Evolutionary conservation across 2,113 vertebrate species (phyloP), one percentile per base, ranked within the genome.

Genomic region (Heptranchias perlo): DNA sequence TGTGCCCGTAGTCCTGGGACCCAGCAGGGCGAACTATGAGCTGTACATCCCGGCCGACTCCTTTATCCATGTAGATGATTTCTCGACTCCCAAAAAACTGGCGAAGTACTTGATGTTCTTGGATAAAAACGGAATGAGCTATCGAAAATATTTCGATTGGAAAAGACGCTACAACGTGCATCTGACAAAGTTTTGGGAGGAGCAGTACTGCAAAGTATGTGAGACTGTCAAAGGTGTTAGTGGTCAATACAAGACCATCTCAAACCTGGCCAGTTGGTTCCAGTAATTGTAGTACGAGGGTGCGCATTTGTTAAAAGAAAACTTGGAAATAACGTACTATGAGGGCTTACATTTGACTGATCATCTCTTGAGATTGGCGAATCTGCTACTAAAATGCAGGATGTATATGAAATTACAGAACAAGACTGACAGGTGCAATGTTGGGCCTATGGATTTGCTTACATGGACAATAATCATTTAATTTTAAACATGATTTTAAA

Each of bases 61-160:
- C 65, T 99, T 99, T 97, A 99, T 99, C 96, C 99, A 99, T 8
- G 98, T 99, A 0, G 97, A 99, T 0, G 99, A 99, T 96, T 99
- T 99, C 96, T 96, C 98, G 1, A 97, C 97, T 0, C 98, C 98
- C 4, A 96, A 93, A 11, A 96, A 97, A 14, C 97, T 99, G 96
- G 99, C 99, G 28, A 96, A 97, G n/a, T 98, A 99, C 97, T 97
- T 99, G 97, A 98, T 97, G 65, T 98, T 97, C 97, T 98, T 99
- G 0, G 97, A 98, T 84, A 97, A 97, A n/a, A 98, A 97, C 96
- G 97, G 97, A 0, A 67, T 78, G 0, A 97, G 4, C 96, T 98
- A 99, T 96, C 97, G 96, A 95, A 96, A 96, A 10, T 99, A 99
- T 97, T 98, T 99, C 89, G 96, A 96, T 62, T 99, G 99, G 99